Base-by-base conservation (phyloP, 2,888 invertebrate genomes). In the Chorisops tibialis region DNA sequence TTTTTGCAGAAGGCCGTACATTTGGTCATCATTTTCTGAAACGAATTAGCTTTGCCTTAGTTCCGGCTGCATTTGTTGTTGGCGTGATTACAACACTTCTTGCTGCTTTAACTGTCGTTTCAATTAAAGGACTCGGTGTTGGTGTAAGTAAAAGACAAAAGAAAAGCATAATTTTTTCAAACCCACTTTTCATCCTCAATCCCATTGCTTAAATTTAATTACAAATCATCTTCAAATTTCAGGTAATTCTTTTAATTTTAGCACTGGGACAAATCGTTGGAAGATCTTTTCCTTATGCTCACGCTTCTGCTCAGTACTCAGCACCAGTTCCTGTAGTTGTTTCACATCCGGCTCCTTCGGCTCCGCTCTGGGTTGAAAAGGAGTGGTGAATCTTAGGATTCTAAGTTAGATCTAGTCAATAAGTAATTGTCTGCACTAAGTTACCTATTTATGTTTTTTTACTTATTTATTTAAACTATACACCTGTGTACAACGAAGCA, bases 51-150 rank as follows among this genome's bases (percentile, higher is more conserved):
- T 84, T 88, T 72, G 84, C 88, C 38, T 79, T 89, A 68, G 82
- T 89, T 45, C 88, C 87, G 0, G 85, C 87, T 61, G 88, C 88
- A 80, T 89, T 88, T 79, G 88, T 89, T 60, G 74, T 89, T 69
- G 89, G 89, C 18, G 86, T 89, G 54, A 87, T 88, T 62, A 88
- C 88, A 54, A 88, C 88, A 1, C 78, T 89, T 51, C 76, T 88
- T 62, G 82, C 86, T 69, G 83, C 87, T 0, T 81, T 89, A 4
- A 86, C 88, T 1, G 84, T 89, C 41, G 85, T 87, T 59, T 86
- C 87, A 5, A 85, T 88, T 51, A 89, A 88, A 78, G 87, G 88
- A 65, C 80, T 89, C 65, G 87, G 85, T 35, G 84, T 89, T 47
- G 89, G 89, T 11, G 86, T 87, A 21, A 72, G 69, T 69, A 50